phyloP scores from a whole-genome alignment of 1,140 invertebrate species.

The Drosophila equinoxialis region DNA sequence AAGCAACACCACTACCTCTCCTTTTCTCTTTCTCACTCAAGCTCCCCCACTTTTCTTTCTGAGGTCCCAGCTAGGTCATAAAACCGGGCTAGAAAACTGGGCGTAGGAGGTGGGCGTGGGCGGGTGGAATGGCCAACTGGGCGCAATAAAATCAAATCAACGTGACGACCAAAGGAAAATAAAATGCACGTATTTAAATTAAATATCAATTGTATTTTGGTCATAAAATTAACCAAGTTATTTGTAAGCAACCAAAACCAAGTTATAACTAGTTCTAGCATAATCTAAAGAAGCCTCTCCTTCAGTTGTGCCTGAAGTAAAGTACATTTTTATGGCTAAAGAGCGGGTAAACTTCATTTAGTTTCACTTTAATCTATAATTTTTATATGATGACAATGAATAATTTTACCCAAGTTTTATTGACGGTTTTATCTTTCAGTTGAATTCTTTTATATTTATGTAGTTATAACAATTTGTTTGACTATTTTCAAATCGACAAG shows the following conservation, averaged over 20 bases:
- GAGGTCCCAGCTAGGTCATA: slow-evolving; percentile 42
- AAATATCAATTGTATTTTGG: slow-evolving; percentile 67
- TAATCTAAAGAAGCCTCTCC: not conserved
- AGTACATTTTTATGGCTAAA: too few species aligned
- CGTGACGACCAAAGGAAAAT: slow-evolving; percentile 62
- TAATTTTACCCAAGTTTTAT: too few species aligned
- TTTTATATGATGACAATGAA: too few species aligned
- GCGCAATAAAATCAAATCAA: slow-evolving; percentile 77
- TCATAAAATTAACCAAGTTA: slow-evolving; percentile 16
- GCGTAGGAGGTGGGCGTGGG: not conserved
- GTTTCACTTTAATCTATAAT: too few species aligned
- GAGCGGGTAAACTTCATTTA: too few species aligned
- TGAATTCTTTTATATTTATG: too few species aligned
- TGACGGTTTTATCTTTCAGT: too few species aligned
- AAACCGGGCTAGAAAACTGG: slow-evolving; percentile 41
- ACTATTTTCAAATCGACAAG: too few species aligned
- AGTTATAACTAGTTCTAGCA: not conserved
- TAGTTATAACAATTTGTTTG: too few species aligned
- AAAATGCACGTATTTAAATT: slow-evolving; percentile 73
- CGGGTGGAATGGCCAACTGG: slow-evolving; percentile 45
- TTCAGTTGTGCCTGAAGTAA: not conserved
- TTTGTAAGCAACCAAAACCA: not conserved
- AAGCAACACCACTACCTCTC: not conserved
- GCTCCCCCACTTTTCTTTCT: slow-evolving; percentile 21
- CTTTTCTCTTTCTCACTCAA: too few species aligned